Conservation (phyloP, 2,113 vertebrate species). For the Probosciger aterrimus region DNA sequence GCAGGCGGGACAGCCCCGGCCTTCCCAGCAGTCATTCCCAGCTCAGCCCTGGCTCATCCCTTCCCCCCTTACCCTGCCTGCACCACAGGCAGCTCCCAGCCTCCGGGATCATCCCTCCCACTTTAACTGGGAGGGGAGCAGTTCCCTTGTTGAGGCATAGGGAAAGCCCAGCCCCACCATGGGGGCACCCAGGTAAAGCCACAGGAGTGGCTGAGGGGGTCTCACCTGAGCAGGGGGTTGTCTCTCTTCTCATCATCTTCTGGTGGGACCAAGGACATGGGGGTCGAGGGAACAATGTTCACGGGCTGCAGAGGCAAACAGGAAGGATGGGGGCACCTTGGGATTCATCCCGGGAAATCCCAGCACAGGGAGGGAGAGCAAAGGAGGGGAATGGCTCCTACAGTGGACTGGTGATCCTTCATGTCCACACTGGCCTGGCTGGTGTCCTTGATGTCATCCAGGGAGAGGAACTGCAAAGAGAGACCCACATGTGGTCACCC, state of each 20-base stretch:
- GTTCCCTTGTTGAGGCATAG: rapidly evolving
- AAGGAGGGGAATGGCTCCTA: not conserved
- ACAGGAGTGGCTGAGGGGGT: rapidly evolving
- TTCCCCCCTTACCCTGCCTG: not conserved
- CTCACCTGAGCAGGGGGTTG: conserved; percentile 84
- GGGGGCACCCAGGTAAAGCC: not conserved
- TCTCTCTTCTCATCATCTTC: conserved; percentile 82
- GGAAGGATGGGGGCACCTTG: rapidly evolving
- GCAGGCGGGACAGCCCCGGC: no score
- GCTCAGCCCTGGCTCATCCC: no score
- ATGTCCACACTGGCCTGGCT: conserved; percentile 53
- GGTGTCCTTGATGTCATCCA: conserved; percentile 68
- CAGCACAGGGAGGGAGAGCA: rapidly evolving
- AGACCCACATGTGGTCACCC: rapidly evolving
- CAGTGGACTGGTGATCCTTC: conserved; percentile 30
- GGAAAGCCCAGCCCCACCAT: not conserved
- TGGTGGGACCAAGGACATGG: conserved; percentile 79
- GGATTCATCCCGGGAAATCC: not conserved
- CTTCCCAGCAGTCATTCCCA: rapidly evolving
- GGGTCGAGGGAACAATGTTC: conserved; percentile 77
- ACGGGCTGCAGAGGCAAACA: conserved; percentile 57
- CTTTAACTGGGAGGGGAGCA: not conserved
- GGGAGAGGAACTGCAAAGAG: conserved; percentile 70
- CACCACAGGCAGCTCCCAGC: not conserved
- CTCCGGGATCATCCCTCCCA: not conserved